Evolutionary conservation across 1,140 invertebrate species (phyloP).

Genomic region (Callitettix versicolor): DNA sequence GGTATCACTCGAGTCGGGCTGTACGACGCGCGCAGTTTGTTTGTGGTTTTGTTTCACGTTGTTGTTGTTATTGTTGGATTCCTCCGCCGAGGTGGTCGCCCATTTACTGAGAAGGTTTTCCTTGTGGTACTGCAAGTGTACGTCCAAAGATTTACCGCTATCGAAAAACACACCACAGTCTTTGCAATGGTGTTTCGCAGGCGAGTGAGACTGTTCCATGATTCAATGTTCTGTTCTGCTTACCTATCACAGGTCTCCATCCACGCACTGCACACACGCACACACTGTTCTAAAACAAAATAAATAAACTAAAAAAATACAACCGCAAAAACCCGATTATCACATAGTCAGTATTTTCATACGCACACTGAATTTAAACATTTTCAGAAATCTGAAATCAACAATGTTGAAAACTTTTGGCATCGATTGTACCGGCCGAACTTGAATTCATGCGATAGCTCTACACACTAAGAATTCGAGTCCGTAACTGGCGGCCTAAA

Average conservation of each 20-base stretch:
- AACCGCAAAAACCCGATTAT: not conserved
- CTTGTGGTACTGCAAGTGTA: constrained; percentile 68
- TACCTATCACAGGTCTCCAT: constrained; percentile 11
- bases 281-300: constrained; percentile 9
- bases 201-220: constrained; percentile 4
- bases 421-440: constrained; percentile 3
- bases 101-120: constrained; percentile 63
- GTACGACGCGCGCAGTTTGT: constrained; percentile 37
- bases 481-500: not conserved
- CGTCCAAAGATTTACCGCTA: constrained; percentile 58
- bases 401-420: constrained; percentile 3
- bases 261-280: constrained; percentile 7
- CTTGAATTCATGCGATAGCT: not conserved
- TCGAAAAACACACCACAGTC: constrained; percentile 63
- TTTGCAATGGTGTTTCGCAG: constrained; percentile 39
- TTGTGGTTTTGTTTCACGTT: constrained; percentile 40
- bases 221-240: constrained; percentile 14
- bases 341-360: not conserved
- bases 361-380: not conserved
- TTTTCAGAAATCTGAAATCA: not conserved
- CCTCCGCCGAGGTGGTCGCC: constrained; percentile 34
- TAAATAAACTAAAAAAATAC: constrained; percentile 13
- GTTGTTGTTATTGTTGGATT: constrained; percentile 50
- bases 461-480: not conserved
- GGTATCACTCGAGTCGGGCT: constrained; percentile 47